Evolutionary conservation across 2,113 vertebrate species (phyloP), one percentile per base, ranked within the genome.

Genomic region (Chamaetylas fuelleborni): DNA sequence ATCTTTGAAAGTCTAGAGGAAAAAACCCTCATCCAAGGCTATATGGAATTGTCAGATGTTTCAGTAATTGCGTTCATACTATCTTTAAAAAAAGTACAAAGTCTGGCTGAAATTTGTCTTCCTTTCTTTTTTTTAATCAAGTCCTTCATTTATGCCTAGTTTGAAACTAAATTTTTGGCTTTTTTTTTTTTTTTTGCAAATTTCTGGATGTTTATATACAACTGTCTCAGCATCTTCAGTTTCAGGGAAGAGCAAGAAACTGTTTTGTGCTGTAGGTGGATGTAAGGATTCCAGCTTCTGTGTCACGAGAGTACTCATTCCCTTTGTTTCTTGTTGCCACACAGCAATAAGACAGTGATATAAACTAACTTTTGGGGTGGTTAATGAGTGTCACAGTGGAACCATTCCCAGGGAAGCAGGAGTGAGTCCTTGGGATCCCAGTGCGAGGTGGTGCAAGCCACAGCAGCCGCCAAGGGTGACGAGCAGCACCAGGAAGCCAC

Each of bases 401-500:
- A 11, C 28, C 1, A 0, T 86, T 90, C 20, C 42, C 16, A 14
- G 53, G 47, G n/a, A 67, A 53, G 16, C 31, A 26, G 8, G 5
- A 26, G 5, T 67, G 14, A 33, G 6, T 84, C 93, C 47, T 47
- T 64, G 58, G n/a, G 25, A 40, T 65, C 22, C 22, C 18, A 19
- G 1, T 4, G 22, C 0, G 0, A 81, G 18, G 10, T 54, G 28
- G 19, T 24, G 6, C 22, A 24, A 82, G 45, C 66, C 40, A 13
- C 33, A 43, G 69, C 10, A 15, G 69, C 57, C 48, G 23, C 53
- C 18, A 8, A 19, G 14, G 11, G 12, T 16, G 58, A 31, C 0
- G 0, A 65, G n/a, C 7, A 34, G 67, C 4, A 0, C 71, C 4
- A 14, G 47, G 48, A 51, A 72, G 36, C 20, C 13, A 0, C 29